Percentiles rank a stretch among this genome's conserved stretches.
These are phyloP conservation scores for Rapana venosa DNA, from an alignment of 2,888 invertebrate species.

Conservation along the genomic window DNA sequence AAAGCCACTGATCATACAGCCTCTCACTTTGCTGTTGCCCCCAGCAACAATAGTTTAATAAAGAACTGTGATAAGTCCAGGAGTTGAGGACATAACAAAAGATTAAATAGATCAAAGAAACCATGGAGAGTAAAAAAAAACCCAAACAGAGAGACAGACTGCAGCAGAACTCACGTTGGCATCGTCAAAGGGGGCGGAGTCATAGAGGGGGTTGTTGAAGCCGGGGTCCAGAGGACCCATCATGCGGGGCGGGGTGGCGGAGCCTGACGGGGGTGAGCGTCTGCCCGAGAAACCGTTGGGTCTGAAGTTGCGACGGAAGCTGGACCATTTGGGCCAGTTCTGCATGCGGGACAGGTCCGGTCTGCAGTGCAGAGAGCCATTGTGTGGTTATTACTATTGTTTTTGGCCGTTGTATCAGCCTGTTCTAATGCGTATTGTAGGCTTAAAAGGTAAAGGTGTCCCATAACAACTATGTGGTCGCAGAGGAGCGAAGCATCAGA, in stretches of 20 bases:
- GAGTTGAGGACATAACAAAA: too few species aligned
- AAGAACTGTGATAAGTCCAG: too few species aligned
- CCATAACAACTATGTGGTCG: too few species aligned
- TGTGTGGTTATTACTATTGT: neutral
- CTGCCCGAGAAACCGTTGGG: neutral
- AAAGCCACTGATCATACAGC: too few species aligned
- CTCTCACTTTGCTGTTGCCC: too few species aligned
- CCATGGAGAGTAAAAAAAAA: too few species aligned
- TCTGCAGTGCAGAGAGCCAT: neutral
- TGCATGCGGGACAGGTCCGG: constrained; percentile 5
- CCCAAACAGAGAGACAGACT: neutral
- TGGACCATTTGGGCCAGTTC: constrained; percentile 24
- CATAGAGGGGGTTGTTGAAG: constrained; percentile 68
- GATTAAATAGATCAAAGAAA: too few species aligned
- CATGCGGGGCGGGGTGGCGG: constrained; percentile 38
- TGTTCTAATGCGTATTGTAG: too few species aligned
- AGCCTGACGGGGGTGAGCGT: constrained; percentile 30
- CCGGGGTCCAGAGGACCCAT: constrained; percentile 55
- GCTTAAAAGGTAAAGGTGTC: too few species aligned
- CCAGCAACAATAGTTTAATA: too few species aligned
- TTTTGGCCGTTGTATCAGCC: too few species aligned
- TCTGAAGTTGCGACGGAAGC: constrained; percentile 3
- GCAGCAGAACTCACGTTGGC: constrained; percentile 39
- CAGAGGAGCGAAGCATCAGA: too few species aligned
- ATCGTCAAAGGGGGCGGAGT: constrained; percentile 47